These are phyloP conservation scores for Hetaerina titia DNA, from an alignment of 2,888 invertebrate genomes.

Conservation along the genomic window DNA sequence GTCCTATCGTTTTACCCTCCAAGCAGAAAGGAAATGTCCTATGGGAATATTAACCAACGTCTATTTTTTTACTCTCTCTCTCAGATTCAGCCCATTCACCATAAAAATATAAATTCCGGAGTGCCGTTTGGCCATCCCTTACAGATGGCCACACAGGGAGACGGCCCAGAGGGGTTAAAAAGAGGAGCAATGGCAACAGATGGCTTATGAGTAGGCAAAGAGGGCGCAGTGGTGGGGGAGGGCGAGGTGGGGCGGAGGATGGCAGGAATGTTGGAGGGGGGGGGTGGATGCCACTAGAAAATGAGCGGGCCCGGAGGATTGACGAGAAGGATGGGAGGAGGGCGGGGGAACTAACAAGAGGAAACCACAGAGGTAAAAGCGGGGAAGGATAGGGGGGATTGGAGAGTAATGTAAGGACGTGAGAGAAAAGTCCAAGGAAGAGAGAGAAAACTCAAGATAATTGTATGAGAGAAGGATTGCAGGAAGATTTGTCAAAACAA, in stretches of 20 bases:
- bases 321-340: not conserved
- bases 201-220: not conserved
- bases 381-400: not conserved
- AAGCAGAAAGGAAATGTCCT: not conserved
- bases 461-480: too few relatives aligned
- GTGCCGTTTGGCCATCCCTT: constrained; percentile 53
- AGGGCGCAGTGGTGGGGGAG: not conserved
- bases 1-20: not conserved
- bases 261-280: not conserved
- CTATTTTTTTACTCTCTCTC: not conserved
- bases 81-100: not conserved
- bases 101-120: constrained; percentile 59
- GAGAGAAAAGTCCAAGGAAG: not conserved
- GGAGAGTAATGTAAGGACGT: not conserved
- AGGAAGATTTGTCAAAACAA: too few relatives aligned
- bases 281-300: not conserved
- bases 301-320: not conserved
- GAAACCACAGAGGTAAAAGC: not conserved
- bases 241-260: not conserved
- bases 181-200: constrained; percentile 63
- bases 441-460: not conserved
- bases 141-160: constrained; percentile 67
- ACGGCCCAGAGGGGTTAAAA: constrained; percentile 7
- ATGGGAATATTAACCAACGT: not conserved
- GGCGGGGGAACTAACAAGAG: not conserved